phyloP scores from a whole-genome alignment of 2,888 invertebrate species.

The Machimus atricapillus region DNA sequence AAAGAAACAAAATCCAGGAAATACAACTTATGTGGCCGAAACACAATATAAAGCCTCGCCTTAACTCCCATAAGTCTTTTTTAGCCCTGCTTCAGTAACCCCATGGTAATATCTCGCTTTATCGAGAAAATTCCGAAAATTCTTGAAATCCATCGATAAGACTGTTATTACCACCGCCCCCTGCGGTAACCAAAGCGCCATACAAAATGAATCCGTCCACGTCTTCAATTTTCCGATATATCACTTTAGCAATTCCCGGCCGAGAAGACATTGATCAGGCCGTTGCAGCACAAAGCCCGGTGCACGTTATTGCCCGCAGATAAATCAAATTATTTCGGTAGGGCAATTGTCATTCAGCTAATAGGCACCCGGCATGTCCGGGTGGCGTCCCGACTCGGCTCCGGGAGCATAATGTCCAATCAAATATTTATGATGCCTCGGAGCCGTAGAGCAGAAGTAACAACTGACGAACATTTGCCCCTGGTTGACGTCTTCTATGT shows the following conservation, averaged over 20 bases:
- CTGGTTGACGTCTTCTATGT: not conserved
- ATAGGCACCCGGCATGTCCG: conserved; percentile 13
- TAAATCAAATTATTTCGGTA: conserved; percentile 34
- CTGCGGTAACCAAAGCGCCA: not conserved
- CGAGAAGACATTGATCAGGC: conserved; percentile 1
- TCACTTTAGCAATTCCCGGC: not conserved
- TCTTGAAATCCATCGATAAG: not conserved
- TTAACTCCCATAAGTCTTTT: not conserved
- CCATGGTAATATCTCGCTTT: not conserved
- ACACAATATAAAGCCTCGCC: not conserved
- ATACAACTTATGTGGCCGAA: not conserved
- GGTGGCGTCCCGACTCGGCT: not conserved
- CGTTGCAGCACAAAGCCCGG: not conserved
- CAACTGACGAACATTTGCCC: not conserved
- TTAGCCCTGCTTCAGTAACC: not conserved
- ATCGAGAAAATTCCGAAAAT: not conserved
- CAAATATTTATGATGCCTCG: conserved; percentile 33
- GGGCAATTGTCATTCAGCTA: conserved; percentile 14
- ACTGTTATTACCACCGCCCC: not conserved
- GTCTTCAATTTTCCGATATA: not conserved
- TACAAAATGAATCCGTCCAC: not conserved
- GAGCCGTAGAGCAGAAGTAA: conserved; percentile 3
- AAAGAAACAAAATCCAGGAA: too few relatives aligned
- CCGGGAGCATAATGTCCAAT: conserved; percentile 21
- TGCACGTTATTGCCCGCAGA: conserved; percentile 18